Percentiles rank a stretch among this genome's conserved stretches.
Evolutionary conservation across 2,113 vertebrate species (phyloP).

Genomic region (Oryctolagus cuniculus): DNA sequence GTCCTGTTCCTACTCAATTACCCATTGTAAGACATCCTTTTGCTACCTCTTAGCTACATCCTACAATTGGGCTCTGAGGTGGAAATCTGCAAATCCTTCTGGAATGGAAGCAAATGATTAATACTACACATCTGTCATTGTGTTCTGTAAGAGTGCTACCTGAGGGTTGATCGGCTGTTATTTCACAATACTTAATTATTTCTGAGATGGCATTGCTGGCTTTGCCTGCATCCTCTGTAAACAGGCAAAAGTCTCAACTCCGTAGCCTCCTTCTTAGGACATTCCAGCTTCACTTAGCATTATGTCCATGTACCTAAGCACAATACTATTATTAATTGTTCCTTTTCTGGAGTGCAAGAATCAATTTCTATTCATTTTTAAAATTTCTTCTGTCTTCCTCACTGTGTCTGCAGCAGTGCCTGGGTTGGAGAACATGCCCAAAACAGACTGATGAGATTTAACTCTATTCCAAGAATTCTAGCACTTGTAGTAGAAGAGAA

Average conservation of each 20-base stretch:
- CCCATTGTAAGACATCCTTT: background rate
- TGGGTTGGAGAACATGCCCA: background rate
- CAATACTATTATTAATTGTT: background rate
- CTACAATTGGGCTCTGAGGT: background rate
- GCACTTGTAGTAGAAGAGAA: background rate
- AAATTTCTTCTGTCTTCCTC: background rate
- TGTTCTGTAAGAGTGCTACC: background rate
- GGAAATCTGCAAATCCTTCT: background rate
- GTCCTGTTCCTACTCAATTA: background rate
- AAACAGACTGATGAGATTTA: background rate
- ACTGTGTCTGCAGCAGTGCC: background rate
- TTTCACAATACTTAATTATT: background rate
- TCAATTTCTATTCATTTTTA: background rate
- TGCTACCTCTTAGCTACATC: background rate
- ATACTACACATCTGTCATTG: background rate
- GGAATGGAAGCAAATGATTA: background rate
- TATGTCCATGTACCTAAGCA: background rate
- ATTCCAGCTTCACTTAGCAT: background rate
- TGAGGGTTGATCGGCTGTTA: background rate
- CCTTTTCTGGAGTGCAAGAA: background rate
- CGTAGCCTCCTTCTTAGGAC: background rate
- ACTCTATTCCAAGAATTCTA: background rate
- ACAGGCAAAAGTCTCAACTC: too few species aligned
- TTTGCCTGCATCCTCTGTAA: background rate
- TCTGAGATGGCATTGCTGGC: background rate